Evolutionary conservation across 2,888 invertebrate species (phyloP), one percentile per base, ranked within the genome.

Genomic region (Drosophila basisetae): DNA sequence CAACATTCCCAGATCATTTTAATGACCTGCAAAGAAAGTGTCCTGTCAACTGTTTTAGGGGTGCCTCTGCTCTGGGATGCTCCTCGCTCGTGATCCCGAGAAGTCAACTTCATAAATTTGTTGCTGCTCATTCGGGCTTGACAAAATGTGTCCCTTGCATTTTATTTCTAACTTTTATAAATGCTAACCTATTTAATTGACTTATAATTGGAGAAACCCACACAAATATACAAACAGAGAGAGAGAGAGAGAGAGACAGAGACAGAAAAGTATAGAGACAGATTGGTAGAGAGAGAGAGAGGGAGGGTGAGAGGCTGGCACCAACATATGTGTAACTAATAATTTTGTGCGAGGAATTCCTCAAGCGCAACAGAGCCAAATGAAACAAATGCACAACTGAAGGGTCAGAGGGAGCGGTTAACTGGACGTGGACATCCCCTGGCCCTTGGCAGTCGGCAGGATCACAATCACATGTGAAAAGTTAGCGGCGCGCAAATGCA

Each of bases 101-200:
- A 82, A 69, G 73, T 76, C 69, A 79, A 69, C 70, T 73, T 64
- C 74, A 84, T 90, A 90, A 90, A 90, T 90, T 79, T 83, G 53
- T 52, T 64, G 65, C 76, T 81, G 82, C 66, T 78, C 87, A 87
- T 90, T 91, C 78, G 87, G 56, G 79, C 91, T 60, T 83, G 76
- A 87, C 91, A 90, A 88, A 85, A 85, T 87, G 82, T 89, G 91
- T 91, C 86, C 91, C 91, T 84, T 79, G 73, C 52, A 71, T 72
- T 76, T 87, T 59, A 68, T 83, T 84, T 87, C 87, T 88, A 89
- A 88, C 80, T 80, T 83, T 75, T 73, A 70, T 73, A 81, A 81
- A 76, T 82, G 77, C 60, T 91, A 91, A 90, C 90, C 90, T 91
- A 91, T 91, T 91, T 91, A 91, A 91, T 91, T 91, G 91, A 91